phyloP scores from a whole-genome alignment of 1,140 invertebrate species.

The Penaeus vannamei region DNA sequence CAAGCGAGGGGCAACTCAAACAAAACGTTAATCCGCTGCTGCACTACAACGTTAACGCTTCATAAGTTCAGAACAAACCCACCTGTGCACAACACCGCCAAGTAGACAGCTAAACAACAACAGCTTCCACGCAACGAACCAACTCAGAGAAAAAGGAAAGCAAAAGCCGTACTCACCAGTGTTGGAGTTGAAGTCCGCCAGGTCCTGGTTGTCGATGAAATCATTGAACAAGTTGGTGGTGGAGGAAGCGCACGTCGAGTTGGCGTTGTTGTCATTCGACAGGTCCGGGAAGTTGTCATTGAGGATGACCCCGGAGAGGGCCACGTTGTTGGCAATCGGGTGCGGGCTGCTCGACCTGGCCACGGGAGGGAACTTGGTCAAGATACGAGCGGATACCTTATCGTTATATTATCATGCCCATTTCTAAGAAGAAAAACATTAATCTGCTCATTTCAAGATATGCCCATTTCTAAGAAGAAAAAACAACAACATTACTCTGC shows the following conservation, averaged over 20 bases:
- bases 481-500: no score
- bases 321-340: conserved; percentile 24
- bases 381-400: no score
- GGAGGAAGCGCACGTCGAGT: not conserved
- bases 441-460: no score
- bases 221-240: conserved; percentile 38
- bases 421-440: no score
- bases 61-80: no score
- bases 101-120: no score
- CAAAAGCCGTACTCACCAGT: conserved; percentile 41
- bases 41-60: no score
- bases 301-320: conserved; percentile 37
- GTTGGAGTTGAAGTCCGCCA: conserved; percentile 57
- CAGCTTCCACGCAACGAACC: not conserved
- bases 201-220: conserved; percentile 49
- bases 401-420: no score
- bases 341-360: conserved; percentile 51
- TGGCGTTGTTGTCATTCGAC: conserved; percentile 1
- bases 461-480: no score
- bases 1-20: not conserved
- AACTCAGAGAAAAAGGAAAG: not conserved
- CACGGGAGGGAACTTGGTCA: not conserved
- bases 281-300: conserved; percentile 39
- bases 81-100: no score
- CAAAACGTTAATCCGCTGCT: not conserved